Conservation (phyloP, 2,113 vertebrate species). For the Corvus moneduloides region DNA sequence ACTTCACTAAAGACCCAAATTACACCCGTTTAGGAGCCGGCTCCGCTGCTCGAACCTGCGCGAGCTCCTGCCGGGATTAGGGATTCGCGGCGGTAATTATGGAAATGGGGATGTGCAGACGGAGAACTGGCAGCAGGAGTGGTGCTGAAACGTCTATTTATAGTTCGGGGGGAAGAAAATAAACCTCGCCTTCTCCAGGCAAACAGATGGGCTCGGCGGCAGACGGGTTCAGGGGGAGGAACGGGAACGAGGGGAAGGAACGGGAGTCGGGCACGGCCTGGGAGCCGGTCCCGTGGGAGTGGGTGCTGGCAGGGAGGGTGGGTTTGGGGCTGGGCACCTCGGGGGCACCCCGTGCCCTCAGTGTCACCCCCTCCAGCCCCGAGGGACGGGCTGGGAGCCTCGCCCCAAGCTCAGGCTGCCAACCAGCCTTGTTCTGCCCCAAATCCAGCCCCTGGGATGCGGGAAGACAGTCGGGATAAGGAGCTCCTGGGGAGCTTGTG, state of each 20-base stretch:
- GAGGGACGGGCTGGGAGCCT: accelerated
- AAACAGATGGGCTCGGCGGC: conserved; percentile 65
- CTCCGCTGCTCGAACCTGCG: conserved; percentile 44
- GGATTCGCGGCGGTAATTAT: conserved; percentile 62
- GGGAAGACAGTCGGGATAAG: not conserved
- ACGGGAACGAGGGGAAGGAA: not conserved
- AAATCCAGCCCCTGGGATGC: accelerated
- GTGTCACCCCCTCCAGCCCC: not conserved
- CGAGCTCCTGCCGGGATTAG: conserved; percentile 44
- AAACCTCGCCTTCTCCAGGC: conserved; percentile 64
- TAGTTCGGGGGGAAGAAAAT: not conserved
- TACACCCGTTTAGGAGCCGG: conserved; percentile 25
- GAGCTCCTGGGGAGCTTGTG: not conserved
- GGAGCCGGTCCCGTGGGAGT: not conserved
- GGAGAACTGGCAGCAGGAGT: conserved; percentile 63
- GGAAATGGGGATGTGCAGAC: conserved; percentile 69
- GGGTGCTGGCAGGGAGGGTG: accelerated
- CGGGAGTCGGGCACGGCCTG: not conserved
- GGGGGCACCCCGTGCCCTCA: not conserved
- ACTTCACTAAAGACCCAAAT: conserved; percentile 65
- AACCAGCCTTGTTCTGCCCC: not conserved
- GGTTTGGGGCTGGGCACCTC: not conserved
- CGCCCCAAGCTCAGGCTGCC: accelerated
- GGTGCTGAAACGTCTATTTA: conserved; percentile 67
- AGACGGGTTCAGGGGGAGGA: not conserved